Evolutionary conservation across 92 coral and sea anemone species (phyloP).

Genomic region (Parazoanthus atlanticus): DNA sequence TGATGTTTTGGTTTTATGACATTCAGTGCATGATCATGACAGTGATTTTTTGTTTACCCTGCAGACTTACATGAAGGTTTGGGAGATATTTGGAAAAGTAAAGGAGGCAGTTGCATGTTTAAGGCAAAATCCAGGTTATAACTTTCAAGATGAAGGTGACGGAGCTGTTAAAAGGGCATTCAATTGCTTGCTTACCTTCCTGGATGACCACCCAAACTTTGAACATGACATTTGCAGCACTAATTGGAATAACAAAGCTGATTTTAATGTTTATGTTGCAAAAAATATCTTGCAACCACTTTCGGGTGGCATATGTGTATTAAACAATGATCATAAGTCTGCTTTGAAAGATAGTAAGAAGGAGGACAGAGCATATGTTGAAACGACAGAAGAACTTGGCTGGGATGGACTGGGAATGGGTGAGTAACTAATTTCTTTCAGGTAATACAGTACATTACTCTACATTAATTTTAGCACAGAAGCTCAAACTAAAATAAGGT

Average conservation of each 20-base stretch:
- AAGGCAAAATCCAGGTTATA: neutral
- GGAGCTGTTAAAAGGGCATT: conserved; percentile 8
- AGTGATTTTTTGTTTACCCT: neutral
- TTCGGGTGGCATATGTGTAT: conserved; percentile 3
- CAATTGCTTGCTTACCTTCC: neutral
- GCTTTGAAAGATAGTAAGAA: conserved; percentile 15
- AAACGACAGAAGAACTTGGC: neutral
- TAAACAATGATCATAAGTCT: conserved; percentile 14
- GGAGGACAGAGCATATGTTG: neutral
- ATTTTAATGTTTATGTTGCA: conserved; percentile 7
- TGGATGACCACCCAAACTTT: conserved; percentile 1
- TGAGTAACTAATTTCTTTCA: neutral
- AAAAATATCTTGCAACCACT: conserved; percentile 11
- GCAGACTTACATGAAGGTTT: neutral
- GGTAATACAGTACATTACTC: too few relatives aligned
- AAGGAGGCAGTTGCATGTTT: conserved; percentile 11
- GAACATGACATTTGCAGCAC: neutral
- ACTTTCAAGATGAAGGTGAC: neutral
- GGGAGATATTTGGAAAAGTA: neutral
- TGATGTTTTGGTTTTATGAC: conserved; percentile 1
- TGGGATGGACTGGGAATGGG: conserved; percentile 1
- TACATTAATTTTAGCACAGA: neutral
- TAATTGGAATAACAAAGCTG: neutral
- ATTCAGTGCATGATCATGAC: neutral
- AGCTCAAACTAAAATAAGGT: neutral